Evolutionary conservation across 1,140 invertebrate genomes (phyloP).

Genomic region (Pachyrhynchus sulphureomaculatus): DNA sequence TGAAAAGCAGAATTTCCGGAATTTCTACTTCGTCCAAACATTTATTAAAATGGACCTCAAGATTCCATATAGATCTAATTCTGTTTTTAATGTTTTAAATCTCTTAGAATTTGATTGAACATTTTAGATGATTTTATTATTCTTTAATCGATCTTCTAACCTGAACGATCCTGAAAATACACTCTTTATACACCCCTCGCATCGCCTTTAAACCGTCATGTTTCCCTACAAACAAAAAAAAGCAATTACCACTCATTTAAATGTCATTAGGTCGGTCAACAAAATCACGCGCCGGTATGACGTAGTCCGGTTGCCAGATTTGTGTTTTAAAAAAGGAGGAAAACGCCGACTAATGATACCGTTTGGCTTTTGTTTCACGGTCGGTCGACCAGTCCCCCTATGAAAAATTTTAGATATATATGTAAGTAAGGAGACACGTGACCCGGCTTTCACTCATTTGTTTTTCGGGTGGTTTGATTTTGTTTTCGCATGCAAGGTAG

Average conservation of each 20-base stretch:
- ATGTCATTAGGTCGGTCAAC: constrained; percentile 28
- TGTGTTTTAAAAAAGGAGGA: constrained; percentile 19
- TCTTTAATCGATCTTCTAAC: too few species aligned
- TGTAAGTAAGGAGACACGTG: constrained; percentile 19
- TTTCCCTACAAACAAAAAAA: constrained; percentile 19
- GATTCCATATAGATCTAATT: too few species aligned
- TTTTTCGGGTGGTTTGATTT: constrained; percentile 17
- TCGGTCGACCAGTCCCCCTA: constrained; percentile 4
- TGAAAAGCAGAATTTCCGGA: too few species aligned
- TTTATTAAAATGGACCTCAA: too few species aligned
- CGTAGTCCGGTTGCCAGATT: constrained; percentile 24
- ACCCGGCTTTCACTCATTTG: constrained; percentile 18
- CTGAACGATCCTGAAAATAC: too few species aligned
- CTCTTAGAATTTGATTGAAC: too few species aligned
- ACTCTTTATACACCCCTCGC: background rate
- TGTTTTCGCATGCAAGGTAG: constrained; percentile 5
- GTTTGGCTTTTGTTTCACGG: constrained; percentile 32
- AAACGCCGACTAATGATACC: constrained; percentile 25
- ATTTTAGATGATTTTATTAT: too few species aligned
- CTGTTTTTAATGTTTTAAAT: too few species aligned
- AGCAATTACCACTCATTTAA: constrained; percentile 31
- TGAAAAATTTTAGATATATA: background rate
- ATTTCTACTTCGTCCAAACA: too few species aligned
- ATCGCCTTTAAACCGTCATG: background rate
- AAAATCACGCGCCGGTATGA: constrained; percentile 15